Conservation (phyloP, 2,113 vertebrate genomes). For the Eptesicus fuscus region DNA sequence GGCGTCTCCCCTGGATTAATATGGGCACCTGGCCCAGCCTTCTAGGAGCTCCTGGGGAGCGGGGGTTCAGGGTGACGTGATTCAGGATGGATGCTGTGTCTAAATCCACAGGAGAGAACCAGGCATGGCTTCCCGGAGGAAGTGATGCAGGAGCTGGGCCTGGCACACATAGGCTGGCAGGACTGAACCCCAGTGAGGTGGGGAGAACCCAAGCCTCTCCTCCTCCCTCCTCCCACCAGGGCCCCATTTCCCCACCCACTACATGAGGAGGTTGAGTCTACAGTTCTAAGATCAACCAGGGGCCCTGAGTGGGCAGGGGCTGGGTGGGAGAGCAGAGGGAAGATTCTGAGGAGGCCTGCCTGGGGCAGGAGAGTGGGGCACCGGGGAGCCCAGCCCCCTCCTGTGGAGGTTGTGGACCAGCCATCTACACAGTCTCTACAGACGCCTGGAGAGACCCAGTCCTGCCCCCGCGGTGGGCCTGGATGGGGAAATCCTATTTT, state of each 20-base stretch:
- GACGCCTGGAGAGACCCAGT: background rate
- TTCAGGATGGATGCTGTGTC: background rate
- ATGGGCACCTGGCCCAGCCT: background rate
- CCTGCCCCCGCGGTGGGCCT: background rate
- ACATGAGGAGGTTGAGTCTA: background rate
- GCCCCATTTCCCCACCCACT: background rate
- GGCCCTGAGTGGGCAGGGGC: background rate
- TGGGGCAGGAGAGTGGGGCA: accelerated
- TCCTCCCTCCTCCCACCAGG: too few species aligned
- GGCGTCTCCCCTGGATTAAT: background rate
- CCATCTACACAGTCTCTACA: background rate
- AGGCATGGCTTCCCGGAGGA: background rate
- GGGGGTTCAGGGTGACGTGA: background rate
- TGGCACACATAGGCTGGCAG: background rate
- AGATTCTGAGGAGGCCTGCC: background rate
- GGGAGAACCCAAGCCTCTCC: background rate
- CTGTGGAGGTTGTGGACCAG: accelerated
- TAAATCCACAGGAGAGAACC: background rate
- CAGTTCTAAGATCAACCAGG: background rate
- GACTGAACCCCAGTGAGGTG: background rate
- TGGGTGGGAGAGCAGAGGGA: background rate
- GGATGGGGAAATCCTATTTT: background rate
- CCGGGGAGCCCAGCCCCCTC: background rate
- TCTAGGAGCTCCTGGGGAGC: background rate
- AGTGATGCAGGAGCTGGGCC: background rate